phyloP scores from a whole-genome alignment of 1,140 invertebrate species.

The Myzus persicae region DNA sequence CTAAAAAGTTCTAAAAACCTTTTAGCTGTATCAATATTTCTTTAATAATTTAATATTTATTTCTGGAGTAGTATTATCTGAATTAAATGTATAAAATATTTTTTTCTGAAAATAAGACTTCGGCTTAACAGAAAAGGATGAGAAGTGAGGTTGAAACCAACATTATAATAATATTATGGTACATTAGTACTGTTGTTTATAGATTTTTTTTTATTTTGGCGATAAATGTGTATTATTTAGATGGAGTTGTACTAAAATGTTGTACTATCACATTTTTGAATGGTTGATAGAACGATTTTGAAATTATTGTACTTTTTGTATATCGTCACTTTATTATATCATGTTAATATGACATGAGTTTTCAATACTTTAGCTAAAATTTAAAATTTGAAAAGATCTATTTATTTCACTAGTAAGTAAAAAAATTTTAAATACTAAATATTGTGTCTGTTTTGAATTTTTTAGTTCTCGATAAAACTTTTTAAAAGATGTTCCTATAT shows the following conservation, averaged over 20 bases:
- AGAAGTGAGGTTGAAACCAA: not conserved
- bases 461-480: no score
- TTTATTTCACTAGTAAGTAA: not conserved
- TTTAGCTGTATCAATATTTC: not conserved
- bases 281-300: no score
- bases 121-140: not conserved
- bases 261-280: no score
- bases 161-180: not conserved
- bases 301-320: not conserved
- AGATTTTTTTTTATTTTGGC: no score
- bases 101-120: not conserved
- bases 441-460: no score
- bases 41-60: not conserved
- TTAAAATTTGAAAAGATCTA: not conserved
- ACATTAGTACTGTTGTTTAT: no score
- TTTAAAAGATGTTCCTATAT: no score
- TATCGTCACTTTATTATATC: not conserved
- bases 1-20: not conserved
- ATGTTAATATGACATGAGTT: not conserved
- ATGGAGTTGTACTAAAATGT: no score
- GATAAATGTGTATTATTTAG: no score
- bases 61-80: not conserved
- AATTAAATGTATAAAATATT: not conserved
- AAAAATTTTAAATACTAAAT: no score
- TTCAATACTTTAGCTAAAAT: not conserved